Percentiles rank a stretch among this genome's conserved stretches.
Evolutionary conservation across 2,797 vertebrate genomes (phyloP).

Genomic region (Hypotaenidia okinawae): DNA sequence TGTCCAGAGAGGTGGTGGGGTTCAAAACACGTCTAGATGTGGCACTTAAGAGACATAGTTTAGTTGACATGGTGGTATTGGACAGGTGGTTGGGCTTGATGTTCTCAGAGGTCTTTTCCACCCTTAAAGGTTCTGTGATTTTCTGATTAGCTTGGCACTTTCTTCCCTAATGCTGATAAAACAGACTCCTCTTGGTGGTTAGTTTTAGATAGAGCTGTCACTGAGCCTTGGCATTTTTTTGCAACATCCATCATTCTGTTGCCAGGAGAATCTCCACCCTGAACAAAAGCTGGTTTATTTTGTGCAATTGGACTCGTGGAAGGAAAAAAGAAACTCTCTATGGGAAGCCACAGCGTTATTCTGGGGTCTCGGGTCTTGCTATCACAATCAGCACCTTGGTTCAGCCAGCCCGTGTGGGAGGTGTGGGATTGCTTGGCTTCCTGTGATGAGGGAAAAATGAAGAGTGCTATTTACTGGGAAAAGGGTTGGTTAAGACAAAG

Average conservation of each 20-base stretch:
- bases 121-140: no score
- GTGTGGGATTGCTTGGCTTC: not conserved
- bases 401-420: not conserved
- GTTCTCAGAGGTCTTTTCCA: no score
- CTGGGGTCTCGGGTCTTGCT: rapidly evolving
- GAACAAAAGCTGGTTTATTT: constrained; percentile 51
- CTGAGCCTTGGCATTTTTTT: not conserved
- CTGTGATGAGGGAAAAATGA: rapidly evolving
- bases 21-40: no score
- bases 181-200: not conserved
- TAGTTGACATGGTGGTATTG: no score
- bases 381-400: rapidly evolving
- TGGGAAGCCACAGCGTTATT: not conserved
- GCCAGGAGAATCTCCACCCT: not conserved
- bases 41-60: no score
- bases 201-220: constrained; percentile 12
- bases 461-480: not conserved
- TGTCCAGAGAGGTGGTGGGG: no score
- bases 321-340: not conserved
- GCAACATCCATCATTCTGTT: not conserved
- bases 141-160: not conserved
- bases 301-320: not conserved
- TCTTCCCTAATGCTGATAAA: not conserved
- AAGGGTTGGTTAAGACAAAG: not conserved
- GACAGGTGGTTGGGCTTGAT: no score